A percentile compares a stretch with the other conserved stretches of the same genome.
phyloP scores from a whole-genome alignment of 2,113 vertebrate species.

The Dromas ardeola region DNA sequence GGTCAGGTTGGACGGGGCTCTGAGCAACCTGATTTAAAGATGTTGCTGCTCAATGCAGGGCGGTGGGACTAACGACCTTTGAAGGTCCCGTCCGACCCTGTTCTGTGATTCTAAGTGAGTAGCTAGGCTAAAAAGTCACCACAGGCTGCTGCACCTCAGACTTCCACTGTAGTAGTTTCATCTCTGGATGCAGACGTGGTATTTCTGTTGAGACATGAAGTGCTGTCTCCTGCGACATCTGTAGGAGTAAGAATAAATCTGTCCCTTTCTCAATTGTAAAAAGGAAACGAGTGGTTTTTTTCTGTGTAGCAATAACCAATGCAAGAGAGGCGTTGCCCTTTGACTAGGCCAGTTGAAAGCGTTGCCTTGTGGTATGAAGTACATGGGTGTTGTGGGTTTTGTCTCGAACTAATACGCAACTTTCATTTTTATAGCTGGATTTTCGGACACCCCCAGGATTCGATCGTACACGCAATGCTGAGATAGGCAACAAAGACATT shows the following conservation, averaged over 20 bases:
- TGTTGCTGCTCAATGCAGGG: neutral
- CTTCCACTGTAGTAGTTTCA: neutral
- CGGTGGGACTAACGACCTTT: neutral
- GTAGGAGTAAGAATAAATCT: neutral
- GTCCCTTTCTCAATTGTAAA: neutral
- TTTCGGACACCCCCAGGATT: conserved; percentile 96
- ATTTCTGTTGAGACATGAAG: neutral
- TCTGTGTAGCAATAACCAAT: neutral
- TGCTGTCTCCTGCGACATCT: neutral
- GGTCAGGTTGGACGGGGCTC: neutral
- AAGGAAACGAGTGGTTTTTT: neutral
- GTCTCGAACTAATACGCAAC: neutral
- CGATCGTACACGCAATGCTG: conserved; percentile 95
- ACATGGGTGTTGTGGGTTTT: neutral
- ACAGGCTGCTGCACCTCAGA: neutral
- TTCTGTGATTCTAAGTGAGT: neutral
- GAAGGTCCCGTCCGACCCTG: neutral
- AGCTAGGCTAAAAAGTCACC: neutral
- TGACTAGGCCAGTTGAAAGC: neutral
- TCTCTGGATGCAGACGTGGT: neutral
- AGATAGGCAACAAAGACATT: conserved; percentile 99
- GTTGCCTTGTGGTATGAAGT: neutral
- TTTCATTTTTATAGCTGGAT: conserved; percentile 84
- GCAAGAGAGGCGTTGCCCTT: neutral
- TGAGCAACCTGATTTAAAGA: neutral